A percentile compares a stretch with the other conserved stretches of the same genome.
phyloP scores from a whole-genome alignment of 2,113 vertebrate genomes.

The Amblyopsis rosae region DNA sequence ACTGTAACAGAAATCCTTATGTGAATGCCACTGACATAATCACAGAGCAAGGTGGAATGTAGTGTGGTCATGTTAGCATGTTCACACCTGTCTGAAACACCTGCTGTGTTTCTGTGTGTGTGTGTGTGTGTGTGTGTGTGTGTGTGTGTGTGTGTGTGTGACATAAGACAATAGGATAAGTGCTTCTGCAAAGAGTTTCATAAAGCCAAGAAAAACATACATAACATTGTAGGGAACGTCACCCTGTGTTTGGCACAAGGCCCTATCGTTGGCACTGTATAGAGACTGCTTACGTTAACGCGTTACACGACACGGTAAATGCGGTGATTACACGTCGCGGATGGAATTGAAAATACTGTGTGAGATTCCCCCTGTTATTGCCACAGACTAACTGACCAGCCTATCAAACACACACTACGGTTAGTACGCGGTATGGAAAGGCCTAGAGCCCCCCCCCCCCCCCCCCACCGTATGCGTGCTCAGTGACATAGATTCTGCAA shows the following conservation, averaged over 20 bases:
- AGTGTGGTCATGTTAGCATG: neutral
- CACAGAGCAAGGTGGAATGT: neutral
- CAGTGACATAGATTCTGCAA: constrained; percentile 50
- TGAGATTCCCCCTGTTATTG: neutral
- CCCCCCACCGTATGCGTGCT: constrained; percentile 43
- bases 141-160: neutral
- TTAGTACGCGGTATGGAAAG: constrained; percentile 31
- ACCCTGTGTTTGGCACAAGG: no score
- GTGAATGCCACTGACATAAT: no score
- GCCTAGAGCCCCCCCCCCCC: constrained; percentile 35
- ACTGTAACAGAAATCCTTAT: no score
- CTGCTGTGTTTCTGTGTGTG: neutral
- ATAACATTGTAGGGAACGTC: no score
- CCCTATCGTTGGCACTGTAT: no score
- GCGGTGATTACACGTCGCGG: no score
- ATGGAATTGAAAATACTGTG: no score
- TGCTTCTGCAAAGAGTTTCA: no score
- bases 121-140: neutral
- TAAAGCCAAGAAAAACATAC: no score
- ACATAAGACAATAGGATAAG: no score
- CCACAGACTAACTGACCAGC: constrained; percentile 5
- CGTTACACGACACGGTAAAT: no score
- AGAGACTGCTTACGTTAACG: no score
- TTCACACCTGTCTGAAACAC: neutral
- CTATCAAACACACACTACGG: constrained; percentile 19